These are phyloP conservation scores for Drosophila nannoptera DNA, from an alignment of 1,140 invertebrate species.

Conservation along the genomic window DNA sequence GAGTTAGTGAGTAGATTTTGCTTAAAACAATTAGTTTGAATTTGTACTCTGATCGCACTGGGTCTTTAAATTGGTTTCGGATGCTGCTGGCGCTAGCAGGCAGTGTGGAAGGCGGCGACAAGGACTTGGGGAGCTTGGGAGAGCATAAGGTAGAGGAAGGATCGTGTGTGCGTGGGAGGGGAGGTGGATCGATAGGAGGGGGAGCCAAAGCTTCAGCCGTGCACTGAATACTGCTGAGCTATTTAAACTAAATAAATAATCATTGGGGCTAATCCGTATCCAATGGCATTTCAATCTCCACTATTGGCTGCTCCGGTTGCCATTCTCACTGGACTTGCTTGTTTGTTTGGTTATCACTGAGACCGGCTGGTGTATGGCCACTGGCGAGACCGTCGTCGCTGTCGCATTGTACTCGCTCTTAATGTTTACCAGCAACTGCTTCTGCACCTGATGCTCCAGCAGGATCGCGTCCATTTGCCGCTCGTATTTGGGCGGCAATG, in stretches of 20 bases:
- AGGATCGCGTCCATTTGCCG: constrained; percentile 53
- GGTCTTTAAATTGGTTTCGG: constrained; percentile 7
- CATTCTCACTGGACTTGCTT: constrained; percentile 13
- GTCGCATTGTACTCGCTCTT: constrained; percentile 55
- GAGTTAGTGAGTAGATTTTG: constrained; percentile 33
- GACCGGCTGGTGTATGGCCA: constrained; percentile 19
- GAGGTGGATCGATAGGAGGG: background rate
- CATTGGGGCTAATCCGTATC: constrained; percentile 26
- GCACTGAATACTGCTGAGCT: constrained; percentile 41
- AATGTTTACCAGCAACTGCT: constrained; percentile 55
- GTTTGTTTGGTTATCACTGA: constrained; percentile 46
- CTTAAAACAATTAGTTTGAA: constrained; percentile 29
- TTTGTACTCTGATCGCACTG: constrained; percentile 48
- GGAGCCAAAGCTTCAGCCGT: constrained; percentile 26
- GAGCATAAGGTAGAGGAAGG: background rate
- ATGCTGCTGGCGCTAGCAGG: background rate
- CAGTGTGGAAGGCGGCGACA: too few relatives aligned
- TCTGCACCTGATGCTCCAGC: constrained; percentile 56
- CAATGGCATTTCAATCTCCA: constrained; percentile 14
- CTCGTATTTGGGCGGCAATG: constrained; percentile 33
- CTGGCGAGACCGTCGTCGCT: constrained; percentile 5
- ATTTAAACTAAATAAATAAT: constrained; percentile 26
- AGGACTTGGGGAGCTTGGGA: too few relatives aligned
- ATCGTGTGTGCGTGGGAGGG: background rate
- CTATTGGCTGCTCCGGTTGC: constrained; percentile 18